Conservation (phyloP, 2,888 invertebrate species). For the Camptogramma bilineatum region DNA sequence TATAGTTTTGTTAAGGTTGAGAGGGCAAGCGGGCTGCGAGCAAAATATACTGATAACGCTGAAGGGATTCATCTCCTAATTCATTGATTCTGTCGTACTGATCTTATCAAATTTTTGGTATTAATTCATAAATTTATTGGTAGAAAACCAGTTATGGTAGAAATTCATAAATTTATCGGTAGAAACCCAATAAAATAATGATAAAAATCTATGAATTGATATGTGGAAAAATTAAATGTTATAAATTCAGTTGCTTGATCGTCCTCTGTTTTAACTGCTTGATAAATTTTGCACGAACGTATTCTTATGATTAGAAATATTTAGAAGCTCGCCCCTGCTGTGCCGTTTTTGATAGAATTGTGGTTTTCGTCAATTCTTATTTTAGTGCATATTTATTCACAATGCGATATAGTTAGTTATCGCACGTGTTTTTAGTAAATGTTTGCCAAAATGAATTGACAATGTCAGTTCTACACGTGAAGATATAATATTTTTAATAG, state of each 20-base stretch:
- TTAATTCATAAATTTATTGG: not conserved
- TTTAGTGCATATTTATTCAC: constrained; percentile 51
- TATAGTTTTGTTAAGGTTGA: constrained; percentile 21
- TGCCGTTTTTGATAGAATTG: constrained; percentile 25
- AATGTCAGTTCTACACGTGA: constrained; percentile 55
- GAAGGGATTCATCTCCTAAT: not conserved
- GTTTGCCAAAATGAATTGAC: constrained; percentile 65
- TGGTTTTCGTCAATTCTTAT: constrained; percentile 67
- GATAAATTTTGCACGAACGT: constrained; percentile 9
- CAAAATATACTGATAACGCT: constrained; percentile 12
- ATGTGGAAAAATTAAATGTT: not conserved
- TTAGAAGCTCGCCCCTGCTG: constrained; percentile 29
- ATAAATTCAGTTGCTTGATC: not conserved
- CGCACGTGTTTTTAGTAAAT: constrained; percentile 57
- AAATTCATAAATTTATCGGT: not conserved
- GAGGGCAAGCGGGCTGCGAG: constrained; percentile 23
- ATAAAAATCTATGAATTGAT: not conserved
- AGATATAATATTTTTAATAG: constrained; percentile 42
- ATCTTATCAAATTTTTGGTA: not conserved
- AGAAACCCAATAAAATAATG: not conserved
- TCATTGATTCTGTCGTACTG: not conserved
- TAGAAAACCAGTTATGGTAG: constrained; percentile 1
- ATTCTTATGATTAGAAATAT: constrained; percentile 32
- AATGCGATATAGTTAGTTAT: constrained; percentile 43
- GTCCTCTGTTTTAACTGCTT: not conserved